Conservation (phyloP, 2,797 vertebrate genomes). For the Smutsia temminckii region DNA sequence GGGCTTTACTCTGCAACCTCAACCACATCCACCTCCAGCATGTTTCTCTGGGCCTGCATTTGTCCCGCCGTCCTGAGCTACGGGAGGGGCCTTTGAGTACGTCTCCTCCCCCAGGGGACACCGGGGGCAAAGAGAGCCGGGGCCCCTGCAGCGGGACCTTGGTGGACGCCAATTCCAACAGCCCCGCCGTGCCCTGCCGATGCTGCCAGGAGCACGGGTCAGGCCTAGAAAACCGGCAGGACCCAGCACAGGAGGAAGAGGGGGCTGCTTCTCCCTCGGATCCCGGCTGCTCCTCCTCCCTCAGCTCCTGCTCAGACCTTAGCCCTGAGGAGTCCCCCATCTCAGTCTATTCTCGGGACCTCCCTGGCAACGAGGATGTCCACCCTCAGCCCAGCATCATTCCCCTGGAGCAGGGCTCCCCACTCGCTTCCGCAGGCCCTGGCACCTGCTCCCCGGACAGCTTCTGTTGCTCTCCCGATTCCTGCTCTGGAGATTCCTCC, state of each 20-base stretch:
- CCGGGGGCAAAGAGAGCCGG: slow-evolving; percentile 45
- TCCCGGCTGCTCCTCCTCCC: slow-evolving; percentile 89
- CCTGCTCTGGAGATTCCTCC: slow-evolving; percentile 80
- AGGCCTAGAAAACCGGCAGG: slow-evolving; percentile 77
- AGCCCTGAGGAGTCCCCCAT: slow-evolving; percentile 90
- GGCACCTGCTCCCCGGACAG: slow-evolving; percentile 83
- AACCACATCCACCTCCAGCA: slow-evolving; percentile 89
- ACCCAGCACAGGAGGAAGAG: slow-evolving; percentile 77
- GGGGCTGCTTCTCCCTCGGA: slow-evolving; percentile 86
- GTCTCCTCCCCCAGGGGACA: slow-evolving; percentile 65
- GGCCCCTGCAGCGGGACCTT: slow-evolving; percentile 67
- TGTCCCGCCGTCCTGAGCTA: slow-evolving; percentile 85
- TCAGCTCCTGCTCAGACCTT: slow-evolving; percentile 96
- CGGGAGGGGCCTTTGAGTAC: slow-evolving; percentile 74
- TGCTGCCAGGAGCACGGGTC: slow-evolving; percentile 93
- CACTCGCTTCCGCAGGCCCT: slow-evolving; percentile 50
- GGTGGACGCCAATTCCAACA: slow-evolving; percentile 94
- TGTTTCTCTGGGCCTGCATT: slow-evolving; percentile 86
- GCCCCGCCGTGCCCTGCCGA: slow-evolving; percentile 91
- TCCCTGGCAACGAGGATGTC: slow-evolving; percentile 74
- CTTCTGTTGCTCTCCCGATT: slow-evolving; percentile 79
- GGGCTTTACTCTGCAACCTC: slow-evolving; percentile 86
- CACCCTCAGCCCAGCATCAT: slow-evolving; percentile 77
- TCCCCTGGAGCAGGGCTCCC: slow-evolving; percentile 70
- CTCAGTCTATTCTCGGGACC: slow-evolving; percentile 84